Base-by-base conservation (phyloP, 2,797 vertebrate species). In the Sciurus carolinensis region DNA sequence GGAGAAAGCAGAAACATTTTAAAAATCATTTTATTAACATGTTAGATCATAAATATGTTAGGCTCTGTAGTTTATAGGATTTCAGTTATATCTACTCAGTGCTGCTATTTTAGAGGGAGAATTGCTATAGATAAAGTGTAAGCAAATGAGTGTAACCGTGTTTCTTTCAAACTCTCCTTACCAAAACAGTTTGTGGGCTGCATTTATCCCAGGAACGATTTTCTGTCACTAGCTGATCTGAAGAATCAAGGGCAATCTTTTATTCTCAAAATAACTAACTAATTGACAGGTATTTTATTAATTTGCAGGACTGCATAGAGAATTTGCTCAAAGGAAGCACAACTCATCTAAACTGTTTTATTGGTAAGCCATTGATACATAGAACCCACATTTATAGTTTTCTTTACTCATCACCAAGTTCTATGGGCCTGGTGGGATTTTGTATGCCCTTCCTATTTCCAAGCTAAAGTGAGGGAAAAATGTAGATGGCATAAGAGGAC, bases 401-500 rank as follows among this genome's bases (percentile, higher is more conserved):
- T 44, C 69, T 92, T 67, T 80, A 57, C 26, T 11, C 54, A 67
- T 84, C 76, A 72, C 39, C 81, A 62, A 96, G 64, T 94, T 93
- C 73, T 87, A 39, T 57, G 84, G 85, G 54, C 33, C 42, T 76
- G 15, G 3, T 26, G 93, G 59, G 39, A 80, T 87, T 96, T 92
- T 71, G 20, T 84, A 28, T 64, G 28, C 7, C 87, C 4, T 80
- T 87, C 59, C 82, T 18, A 66, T 42, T 71, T 96, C 50, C 85
- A 90, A 87, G 66, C 47, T 89, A 94, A 82, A n/a, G 66, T 33
- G 84, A 90, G 83, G 47, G 79, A 79, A 59, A 82, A 36, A 62
- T 26, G 12, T 36, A 91, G 90, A 95, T 44, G 75, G 76, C 59
- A 89, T 96, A 95, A 96, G 96, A 94, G 80, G 64, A 84, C 93